Conservation (phyloP, 2,113 vertebrate species). For the Phaethornis superciliosus region DNA sequence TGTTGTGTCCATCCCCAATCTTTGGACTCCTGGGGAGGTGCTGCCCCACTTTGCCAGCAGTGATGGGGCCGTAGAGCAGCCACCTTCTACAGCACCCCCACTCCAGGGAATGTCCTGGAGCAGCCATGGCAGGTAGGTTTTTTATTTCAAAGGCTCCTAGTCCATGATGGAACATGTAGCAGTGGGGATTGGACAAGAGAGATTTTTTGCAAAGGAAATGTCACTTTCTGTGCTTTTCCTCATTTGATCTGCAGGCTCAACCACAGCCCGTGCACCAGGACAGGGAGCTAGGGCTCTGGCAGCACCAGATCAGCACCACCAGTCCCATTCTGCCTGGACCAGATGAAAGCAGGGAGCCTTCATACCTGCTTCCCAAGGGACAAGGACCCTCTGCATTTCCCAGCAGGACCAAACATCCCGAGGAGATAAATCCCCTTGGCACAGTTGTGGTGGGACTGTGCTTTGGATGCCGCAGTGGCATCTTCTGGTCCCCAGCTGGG, state of each 20-base stretch:
- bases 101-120: background rate
- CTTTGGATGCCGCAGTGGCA: rapidly evolving
- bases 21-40: background rate
- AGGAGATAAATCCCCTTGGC: background rate
- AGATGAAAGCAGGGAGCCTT: background rate
- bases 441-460: background rate
- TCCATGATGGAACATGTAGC: background rate
- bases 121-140: background rate
- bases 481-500: background rate
- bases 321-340: background rate
- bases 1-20: background rate
- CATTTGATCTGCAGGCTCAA: background rate
- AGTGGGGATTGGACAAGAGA: background rate
- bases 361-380: rapidly evolving
- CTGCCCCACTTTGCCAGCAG: rapidly evolving
- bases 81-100: background rate
- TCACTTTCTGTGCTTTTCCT: background rate
- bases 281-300: background rate
- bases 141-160: background rate
- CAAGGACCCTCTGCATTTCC: background rate
- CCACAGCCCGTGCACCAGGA: rapidly evolving
- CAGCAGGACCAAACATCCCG: rapidly evolving
- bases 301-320: background rate
- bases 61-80: background rate
- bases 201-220: background rate